Base-by-base conservation (phyloP, 2,113 vertebrate genomes). In the Sterrhoptilus dennistouni region DNA sequence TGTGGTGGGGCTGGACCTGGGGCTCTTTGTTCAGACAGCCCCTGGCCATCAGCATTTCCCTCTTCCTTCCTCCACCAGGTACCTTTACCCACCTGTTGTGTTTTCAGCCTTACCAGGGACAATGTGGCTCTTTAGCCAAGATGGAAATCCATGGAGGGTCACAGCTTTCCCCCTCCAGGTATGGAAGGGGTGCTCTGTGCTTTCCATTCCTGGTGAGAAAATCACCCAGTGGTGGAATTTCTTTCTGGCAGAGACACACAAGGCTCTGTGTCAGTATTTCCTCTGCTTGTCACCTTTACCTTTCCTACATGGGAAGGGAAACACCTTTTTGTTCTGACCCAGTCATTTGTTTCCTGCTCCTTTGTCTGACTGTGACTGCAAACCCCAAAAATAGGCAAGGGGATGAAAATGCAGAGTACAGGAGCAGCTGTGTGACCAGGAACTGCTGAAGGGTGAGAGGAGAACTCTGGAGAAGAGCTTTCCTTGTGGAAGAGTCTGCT, bases 71-170 rank as follows among this genome's bases (percentile, higher is more conserved):
- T 31, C 21, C 45, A 15, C 29, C 35, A 5, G 83, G 18, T 47
- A 49, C 14, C 3, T 90, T 93, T 60, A 31, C 57, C 33, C 5
- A 1, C n/a, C 29, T 47, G 21, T 12, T 88, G 83, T 69, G 68
- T 61, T 75, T 65, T 69, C 83, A 71, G 47, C 38, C 35, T 45
- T n/a, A 11, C 11, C 33, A n/a, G 45, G 25, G 71, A 25, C 47
- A n/a, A 1, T 0, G 5, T 29, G 54, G 21, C 33, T 64, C 42
- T 27, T 2, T 2, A 21, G 33, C 25, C 53, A 61, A 35, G 40
- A 7, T 1, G 38, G 11, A 36, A 90, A 59, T 18, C 19, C 29
- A 8, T 8, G 24, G 35, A 64, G 35, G n/a, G 49, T 27, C 44
- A 8, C 60, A 27, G 42, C 8, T 52, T 60, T 68, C 29, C 44